Evolutionary conservation across 2,888 invertebrate genomes (phyloP).

Genomic region (Pollenia labialis): DNA sequence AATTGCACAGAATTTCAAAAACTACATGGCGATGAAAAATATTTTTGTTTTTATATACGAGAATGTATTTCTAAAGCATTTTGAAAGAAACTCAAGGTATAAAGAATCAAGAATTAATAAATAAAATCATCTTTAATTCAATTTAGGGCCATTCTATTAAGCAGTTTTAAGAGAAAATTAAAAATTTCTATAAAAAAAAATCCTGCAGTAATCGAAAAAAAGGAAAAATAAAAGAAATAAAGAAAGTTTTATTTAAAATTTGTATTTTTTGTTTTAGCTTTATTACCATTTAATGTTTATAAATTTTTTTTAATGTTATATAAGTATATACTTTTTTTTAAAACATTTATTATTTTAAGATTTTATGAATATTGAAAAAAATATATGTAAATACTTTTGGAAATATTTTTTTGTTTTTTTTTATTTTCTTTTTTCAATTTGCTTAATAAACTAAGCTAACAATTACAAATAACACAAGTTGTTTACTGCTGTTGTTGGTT

Average conservation of each 20-base stretch:
- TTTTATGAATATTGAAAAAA: conserved; percentile 55
- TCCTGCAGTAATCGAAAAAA: background rate
- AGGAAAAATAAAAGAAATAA: conserved; percentile 16
- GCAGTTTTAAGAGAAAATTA: background rate
- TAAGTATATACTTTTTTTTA: conserved; percentile 34
- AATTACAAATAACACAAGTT: conserved; percentile 69
- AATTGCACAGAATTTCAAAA: too few species aligned
- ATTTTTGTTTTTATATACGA: too few species aligned
- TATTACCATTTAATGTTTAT: conserved; percentile 48
- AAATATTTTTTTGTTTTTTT: conserved; percentile 26
- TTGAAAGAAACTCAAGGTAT: too few species aligned
- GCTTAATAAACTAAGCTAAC: conserved; percentile 73
- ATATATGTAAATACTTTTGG: conserved; percentile 1
- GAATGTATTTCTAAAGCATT: too few species aligned
- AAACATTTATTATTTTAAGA: conserved; percentile 46
- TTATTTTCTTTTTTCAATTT: conserved; percentile 34
- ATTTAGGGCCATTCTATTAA: conserved; percentile 11
- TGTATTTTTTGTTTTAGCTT: conserved; percentile 37
- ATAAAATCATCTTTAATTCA: background rate
- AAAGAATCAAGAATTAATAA: background rate
- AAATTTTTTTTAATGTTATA: conserved; percentile 21
- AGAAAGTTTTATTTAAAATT: conserved; percentile 34
- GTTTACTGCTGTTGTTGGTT: conserved; percentile 44
- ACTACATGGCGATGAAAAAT: too few species aligned
- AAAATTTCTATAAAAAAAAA: background rate